Evolutionary conservation across 2,797 vertebrate species (phyloP).

Genomic region (Mastacembelus armatus): DNA sequence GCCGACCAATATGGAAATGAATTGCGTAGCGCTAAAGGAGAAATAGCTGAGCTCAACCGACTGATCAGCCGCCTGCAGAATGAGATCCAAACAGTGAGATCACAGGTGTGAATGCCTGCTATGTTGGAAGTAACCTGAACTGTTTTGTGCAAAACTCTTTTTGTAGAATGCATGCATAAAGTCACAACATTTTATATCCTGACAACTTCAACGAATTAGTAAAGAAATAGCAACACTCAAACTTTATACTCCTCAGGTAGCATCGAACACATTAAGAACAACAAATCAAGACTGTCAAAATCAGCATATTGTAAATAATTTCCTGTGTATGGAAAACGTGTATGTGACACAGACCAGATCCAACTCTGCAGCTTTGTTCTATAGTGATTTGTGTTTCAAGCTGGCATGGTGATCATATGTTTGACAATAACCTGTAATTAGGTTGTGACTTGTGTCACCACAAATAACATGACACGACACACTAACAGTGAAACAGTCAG

Average conservation of each 20-base stretch:
- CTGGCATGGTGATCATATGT: not conserved
- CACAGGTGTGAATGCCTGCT: conserved; percentile 64
- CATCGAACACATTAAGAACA: no score
- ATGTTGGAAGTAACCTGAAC: not conserved
- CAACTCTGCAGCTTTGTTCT: not conserved
- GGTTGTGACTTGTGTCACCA: not conserved
- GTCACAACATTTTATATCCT: no score
- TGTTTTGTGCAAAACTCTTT: no score
- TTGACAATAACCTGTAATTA: not conserved
- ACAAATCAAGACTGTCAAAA: no score
- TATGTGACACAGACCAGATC: no score
- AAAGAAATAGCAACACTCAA: no score
- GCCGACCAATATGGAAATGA: conserved; percentile 63
- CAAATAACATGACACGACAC: not conserved
- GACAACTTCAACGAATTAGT: no score
- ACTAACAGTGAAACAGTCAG: not conserved
- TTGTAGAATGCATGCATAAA: no score
- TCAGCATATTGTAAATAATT: no score
- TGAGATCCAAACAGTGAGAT: conserved; percentile 64
- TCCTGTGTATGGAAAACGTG: not conserved
- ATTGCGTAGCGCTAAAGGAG: conserved; percentile 61
- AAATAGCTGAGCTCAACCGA: conserved; percentile 75
- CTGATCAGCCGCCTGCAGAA: conserved; percentile 67
- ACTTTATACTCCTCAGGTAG: no score
- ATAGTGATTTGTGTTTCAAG: not conserved